Evolutionary conservation across 2,888 invertebrate genomes (phyloP).

Genomic region (Drosophila pegasa): DNA sequence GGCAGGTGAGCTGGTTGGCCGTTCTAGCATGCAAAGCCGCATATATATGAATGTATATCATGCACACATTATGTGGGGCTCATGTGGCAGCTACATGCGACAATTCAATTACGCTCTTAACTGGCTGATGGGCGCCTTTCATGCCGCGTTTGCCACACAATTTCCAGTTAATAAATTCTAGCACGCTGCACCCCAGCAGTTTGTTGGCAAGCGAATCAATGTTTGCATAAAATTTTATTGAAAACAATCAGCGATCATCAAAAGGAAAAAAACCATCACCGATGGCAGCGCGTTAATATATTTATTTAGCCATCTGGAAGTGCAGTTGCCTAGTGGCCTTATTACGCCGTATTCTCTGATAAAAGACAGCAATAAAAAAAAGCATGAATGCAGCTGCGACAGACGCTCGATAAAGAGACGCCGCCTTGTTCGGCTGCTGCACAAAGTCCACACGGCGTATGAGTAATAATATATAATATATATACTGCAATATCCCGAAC

Average conservation of each 20-base stretch:
- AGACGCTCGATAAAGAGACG: slow-evolving; percentile 34
- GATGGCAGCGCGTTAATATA: background rate
- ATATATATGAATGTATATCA: background rate
- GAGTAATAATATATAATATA: slow-evolving; percentile 54
- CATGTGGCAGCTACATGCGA: slow-evolving; percentile 77
- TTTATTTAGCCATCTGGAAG: slow-evolving; percentile 16
- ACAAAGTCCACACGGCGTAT: slow-evolving; percentile 69
- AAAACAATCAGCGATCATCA: slow-evolving; percentile 20
- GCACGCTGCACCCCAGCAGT: slow-evolving; percentile 22
- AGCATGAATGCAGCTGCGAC: slow-evolving; percentile 18
- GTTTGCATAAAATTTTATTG: slow-evolving; percentile 37
- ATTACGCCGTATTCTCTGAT: slow-evolving; percentile 46
- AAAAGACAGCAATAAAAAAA: slow-evolving; percentile 40
- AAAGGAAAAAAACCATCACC: background rate
- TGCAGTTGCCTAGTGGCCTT: slow-evolving; percentile 36
- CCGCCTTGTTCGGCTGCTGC: slow-evolving; percentile 20
- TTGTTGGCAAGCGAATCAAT: slow-evolving; percentile 41
- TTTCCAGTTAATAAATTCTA: slow-evolving; percentile 42
- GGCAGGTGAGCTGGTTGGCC: slow-evolving; percentile 37
- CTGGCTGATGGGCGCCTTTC: slow-evolving; percentile 36
- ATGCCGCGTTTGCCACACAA: slow-evolving; percentile 30
- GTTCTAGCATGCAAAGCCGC: slow-evolving; percentile 50
- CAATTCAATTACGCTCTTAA: slow-evolving; percentile 60
- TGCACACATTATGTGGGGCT: slow-evolving; percentile 27
- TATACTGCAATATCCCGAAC: background rate